Evolutionary conservation across 2,113 vertebrate species (phyloP), one percentile per base, ranked within the genome.

Genomic region (Hipposideros armiger): DNA sequence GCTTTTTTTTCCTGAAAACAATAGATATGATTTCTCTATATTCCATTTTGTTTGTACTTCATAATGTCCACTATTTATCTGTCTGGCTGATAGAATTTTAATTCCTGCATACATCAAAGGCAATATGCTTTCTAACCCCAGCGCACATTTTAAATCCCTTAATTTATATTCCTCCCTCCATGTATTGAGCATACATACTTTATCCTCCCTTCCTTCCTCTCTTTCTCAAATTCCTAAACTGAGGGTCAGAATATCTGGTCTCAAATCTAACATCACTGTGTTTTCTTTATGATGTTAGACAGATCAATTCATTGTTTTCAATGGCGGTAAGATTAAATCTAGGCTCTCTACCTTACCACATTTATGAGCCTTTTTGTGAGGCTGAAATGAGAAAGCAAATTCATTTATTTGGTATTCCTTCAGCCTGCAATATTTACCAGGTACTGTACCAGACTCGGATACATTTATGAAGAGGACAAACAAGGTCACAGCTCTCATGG

Each of bases 111-210:
- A n/a, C 2, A 42, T 47, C 66, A 76, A 95, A 67, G 52, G 74
- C 40, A 52, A 52, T 84, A 20, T 62, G 64, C 50, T 89, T 93
- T 93, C 92, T 95, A 76, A 84, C 60, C 56, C 30, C 67, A 91
- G 60, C 54, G n/a, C 7, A 66, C 87, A 72, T 76, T 69, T 82
- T 19, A 92, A 95, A 83, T 72, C 26, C 28, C 36, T 83, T 90
- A 70, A 69, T 69, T 85, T 78, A 26, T 90, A 86, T 78, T 86
- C 52, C 50, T 94, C 88, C 54, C 20, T 90, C n/a, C 60, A 20
- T 82, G 26, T n/a, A 1, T 87, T n/a, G 56, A 56, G 50, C 11
- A 24, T 8, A 24, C n/a, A 22, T 47, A 3, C 62, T 78, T 11
- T 70, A 15, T 19, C 13, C 20, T 3, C 5, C 45, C 11, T 9